phyloP scores from a whole-genome alignment of 2,797 vertebrate species.

The Geotrypetes seraphini region DNA sequence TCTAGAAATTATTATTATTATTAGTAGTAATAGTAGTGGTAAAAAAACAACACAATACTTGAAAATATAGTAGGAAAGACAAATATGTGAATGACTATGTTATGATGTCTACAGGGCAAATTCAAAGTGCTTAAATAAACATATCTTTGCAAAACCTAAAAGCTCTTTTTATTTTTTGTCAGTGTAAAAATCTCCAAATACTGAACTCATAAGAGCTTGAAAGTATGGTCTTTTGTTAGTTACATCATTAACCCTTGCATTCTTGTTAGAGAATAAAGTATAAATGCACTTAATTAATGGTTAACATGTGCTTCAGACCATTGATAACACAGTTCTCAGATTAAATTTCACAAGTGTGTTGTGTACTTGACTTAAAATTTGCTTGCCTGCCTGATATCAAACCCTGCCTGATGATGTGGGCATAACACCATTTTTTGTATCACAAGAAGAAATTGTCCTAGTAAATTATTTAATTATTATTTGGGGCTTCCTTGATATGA shows the following conservation, averaged over 20 bases:
- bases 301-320: constrained; percentile 57
- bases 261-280: constrained; percentile 65
- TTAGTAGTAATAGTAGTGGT: no score
- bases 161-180: no score
- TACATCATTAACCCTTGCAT: constrained; percentile 64
- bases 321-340: constrained; percentile 52
- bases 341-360: constrained; percentile 54
- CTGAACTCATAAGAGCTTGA: no score
- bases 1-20: no score
- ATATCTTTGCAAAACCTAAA: no score
- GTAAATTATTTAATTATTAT: constrained; percentile 67
- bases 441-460: constrained; percentile 39
- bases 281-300: constrained; percentile 67
- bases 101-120: no score
- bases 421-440: constrained; percentile 21
- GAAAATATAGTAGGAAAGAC: no score
- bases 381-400: constrained; percentile 30
- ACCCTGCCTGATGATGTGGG: constrained; percentile 24
- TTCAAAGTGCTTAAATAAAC: no score
- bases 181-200: no score
- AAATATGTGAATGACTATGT: no score
- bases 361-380: constrained; percentile 37
- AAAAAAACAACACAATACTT: no score
- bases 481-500: constrained; percentile 65
- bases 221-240: constrained; percentile 70